Evolutionary conservation across 2,113 vertebrate species (phyloP).

Genomic region (Pterocles gutturalis): DNA sequence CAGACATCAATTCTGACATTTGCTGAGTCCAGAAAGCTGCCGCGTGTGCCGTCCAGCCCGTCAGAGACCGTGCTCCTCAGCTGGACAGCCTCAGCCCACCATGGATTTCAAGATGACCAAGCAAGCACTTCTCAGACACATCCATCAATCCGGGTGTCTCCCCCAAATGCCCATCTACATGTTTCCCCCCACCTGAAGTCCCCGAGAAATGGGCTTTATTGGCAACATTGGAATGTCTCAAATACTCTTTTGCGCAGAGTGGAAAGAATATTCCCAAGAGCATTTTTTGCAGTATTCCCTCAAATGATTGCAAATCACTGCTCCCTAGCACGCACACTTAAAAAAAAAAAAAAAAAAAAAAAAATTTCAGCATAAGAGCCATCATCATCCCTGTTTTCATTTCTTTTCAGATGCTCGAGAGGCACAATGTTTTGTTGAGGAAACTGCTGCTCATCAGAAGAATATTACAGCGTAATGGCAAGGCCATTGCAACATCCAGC

Average conservation of each 20-base stretch:
- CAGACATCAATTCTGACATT: not conserved
- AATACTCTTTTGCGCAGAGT: accelerated
- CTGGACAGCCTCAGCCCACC: not conserved
- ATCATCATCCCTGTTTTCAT: not conserved
- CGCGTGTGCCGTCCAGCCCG: accelerated
- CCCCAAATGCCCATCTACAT: not conserved
- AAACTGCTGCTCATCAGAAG: not conserved
- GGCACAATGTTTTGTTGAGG: not conserved
- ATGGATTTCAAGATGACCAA: not conserved
- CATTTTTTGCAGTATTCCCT: not conserved
- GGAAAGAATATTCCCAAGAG: not conserved
- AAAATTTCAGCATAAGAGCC: not conserved
- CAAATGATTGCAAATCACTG: not conserved
- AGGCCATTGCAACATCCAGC: not conserved
- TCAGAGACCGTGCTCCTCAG: not conserved
- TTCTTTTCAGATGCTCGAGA: not conserved
- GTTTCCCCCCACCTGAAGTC: accelerated
- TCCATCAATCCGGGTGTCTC: accelerated
- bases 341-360: not conserved
- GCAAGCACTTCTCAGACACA: not conserved
- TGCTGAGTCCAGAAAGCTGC: not conserved
- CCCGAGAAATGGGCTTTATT: not conserved
- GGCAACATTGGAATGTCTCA: not conserved
- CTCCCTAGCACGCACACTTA: not conserved
- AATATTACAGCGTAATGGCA: not conserved